Evolutionary conservation across 2,797 vertebrate species (phyloP), one percentile per base, ranked within the genome.

Genomic region (Merluccius polli): DNA sequence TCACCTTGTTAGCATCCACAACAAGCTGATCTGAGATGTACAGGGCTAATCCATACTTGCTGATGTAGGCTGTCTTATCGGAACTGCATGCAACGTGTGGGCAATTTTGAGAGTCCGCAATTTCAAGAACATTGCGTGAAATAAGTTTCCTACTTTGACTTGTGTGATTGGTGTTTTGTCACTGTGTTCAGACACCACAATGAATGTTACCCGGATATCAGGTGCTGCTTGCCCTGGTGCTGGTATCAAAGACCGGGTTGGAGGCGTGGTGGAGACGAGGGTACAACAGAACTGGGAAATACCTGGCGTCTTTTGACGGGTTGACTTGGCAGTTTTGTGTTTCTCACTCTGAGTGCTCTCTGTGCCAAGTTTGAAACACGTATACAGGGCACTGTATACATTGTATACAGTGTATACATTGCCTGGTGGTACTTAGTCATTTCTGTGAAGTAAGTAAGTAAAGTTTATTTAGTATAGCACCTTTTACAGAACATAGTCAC

Each of bases 61-160:
- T 65, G 4, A 74, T 72, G 69, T 72, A 74, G 0, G 27, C 35
- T 3, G 35, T 81, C 30, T 74, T 74, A n/a, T 77, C 72, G 8
- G 16, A 65, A 15, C 67, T 10, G 16, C 36, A 76, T 18, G 71
- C 9, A 76, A 73, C 0, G 63, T 48, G 4, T 70, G 27, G 18
- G 52, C 59, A n/a, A 65, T 35, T 12, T 74, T 18, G 0, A n/a
- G 73, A 74, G 13, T 73, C 75, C 2, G 30, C n/a, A n/a, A n/a
- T n/a, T n/a, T n/a, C n/a, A n/a, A 68, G 38, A 75, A 77, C 75
- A 77, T 78, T 27, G 30, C 24, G 1, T 33, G n/a, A 27, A 72
- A 73, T 16, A 77, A 7, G 27, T 77, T 35, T 27, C 27, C 71
- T 15, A 77, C 13, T 72, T 79, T 8, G 35, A 21, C 15, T 65